phyloP scores from a whole-genome alignment of 2,888 invertebrate species.

The Conomelus anceps region DNA sequence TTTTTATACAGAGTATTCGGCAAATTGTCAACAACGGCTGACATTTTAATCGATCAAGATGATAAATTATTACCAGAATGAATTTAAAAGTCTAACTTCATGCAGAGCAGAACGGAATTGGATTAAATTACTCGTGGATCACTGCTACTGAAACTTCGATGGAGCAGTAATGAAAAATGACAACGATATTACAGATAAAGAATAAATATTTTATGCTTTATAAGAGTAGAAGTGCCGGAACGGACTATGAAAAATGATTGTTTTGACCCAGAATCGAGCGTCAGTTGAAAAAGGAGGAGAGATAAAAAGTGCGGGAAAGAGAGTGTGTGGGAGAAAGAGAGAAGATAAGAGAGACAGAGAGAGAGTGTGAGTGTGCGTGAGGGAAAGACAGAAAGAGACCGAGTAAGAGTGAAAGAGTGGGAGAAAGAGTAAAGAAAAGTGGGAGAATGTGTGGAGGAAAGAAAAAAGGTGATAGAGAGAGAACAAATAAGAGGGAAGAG shows the following conservation, averaged over 20 bases:
- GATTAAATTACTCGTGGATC: not conserved
- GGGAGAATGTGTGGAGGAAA: not conserved
- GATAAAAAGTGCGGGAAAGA: not conserved
- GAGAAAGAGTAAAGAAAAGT: not conserved
- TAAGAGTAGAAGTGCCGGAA: not conserved
- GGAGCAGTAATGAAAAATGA: not conserved
- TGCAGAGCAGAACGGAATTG: not conserved
- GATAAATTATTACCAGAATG: not conserved
- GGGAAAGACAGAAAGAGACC: not conserved
- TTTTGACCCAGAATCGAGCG: conserved; percentile 7
- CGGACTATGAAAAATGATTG: conserved; percentile 4
- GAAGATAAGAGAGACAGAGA: not conserved
- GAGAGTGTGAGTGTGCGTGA: not conserved
- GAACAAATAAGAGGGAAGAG: not conserved
- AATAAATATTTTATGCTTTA: conserved; percentile 10
- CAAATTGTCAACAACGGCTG: not conserved
- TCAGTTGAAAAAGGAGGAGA: not conserved
- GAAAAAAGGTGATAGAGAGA: not conserved
- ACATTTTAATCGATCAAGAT: not conserved
- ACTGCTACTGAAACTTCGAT: not conserved
- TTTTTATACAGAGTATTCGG: not conserved
- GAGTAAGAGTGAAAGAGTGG: not conserved
- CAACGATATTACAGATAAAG: not conserved
- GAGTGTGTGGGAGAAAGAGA: not conserved
- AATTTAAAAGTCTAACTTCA: not conserved